These are phyloP conservation scores for Leucophenga montana DNA, from an alignment of 2,888 invertebrate genomes.

Conservation along the genomic window DNA sequence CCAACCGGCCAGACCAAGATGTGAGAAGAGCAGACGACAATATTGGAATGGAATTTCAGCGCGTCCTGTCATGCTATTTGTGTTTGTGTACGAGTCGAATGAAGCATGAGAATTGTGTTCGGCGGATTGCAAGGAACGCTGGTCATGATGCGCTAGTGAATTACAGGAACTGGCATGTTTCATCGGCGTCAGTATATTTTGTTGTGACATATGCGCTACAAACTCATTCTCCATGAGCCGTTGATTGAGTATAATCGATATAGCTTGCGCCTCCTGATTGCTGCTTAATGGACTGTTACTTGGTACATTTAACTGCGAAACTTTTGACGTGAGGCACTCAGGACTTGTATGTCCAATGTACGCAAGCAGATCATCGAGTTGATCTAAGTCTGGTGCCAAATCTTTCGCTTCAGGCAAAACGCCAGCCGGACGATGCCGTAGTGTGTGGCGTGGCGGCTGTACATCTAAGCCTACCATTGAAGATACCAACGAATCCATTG, in stretches of 20 bases:
- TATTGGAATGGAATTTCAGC: constrained; percentile 83
- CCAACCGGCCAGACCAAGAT: constrained; percentile 92
- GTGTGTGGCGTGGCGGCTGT: constrained; percentile 80
- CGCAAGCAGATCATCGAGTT: constrained; percentile 92
- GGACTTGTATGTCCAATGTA: constrained; percentile 95
- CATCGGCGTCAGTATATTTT: constrained; percentile 27
- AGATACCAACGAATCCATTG: constrained; percentile 62
- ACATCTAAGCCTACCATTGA: constrained; percentile 73
- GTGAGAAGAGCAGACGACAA: constrained; percentile 91
- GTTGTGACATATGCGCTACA: constrained; percentile 72
- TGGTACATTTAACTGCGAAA: constrained; percentile 85
- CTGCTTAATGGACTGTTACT: constrained; percentile 82
- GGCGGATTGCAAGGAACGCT: constrained; percentile 59
- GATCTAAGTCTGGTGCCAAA: constrained; percentile 90
- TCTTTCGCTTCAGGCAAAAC: constrained; percentile 87
- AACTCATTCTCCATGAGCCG: constrained; percentile 88
- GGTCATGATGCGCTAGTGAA: constrained; percentile 58
- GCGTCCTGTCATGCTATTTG: constrained; percentile 73
- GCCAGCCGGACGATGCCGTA: constrained; percentile 82
- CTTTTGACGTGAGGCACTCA: constrained; percentile 82
- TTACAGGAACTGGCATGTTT: constrained; percentile 44
- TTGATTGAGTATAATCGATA: constrained; percentile 88
- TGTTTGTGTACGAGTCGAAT: constrained; percentile 73
- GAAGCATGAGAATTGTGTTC: constrained; percentile 61
- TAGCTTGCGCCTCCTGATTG: constrained; percentile 88